A percentile compares a stretch with the other conserved stretches of the same genome.
phyloP scores from a whole-genome alignment of 2,113 vertebrate species.

The Seriola aureovittata region DNA sequence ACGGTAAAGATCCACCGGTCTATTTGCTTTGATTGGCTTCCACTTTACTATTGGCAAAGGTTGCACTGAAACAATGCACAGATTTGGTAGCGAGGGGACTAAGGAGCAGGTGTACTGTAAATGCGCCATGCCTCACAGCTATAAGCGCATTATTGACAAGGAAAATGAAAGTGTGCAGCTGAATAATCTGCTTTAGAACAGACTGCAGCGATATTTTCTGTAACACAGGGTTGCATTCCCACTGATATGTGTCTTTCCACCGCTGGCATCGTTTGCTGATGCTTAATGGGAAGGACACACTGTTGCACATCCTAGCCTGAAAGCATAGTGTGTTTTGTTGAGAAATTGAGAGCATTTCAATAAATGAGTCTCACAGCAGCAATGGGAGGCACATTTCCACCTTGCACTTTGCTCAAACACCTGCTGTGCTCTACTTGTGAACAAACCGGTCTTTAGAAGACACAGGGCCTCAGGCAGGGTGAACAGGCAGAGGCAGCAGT shows the following conservation, averaged over 20 bases:
- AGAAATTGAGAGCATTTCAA: conserved; percentile 72
- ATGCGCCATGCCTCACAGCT: conserved; percentile 45
- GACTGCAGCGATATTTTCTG: conserved; percentile 39
- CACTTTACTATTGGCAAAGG: conserved; percentile 85
- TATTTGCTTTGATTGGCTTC: conserved; percentile 90
- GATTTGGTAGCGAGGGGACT: conserved; percentile 54
- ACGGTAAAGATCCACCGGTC: conserved; percentile 88
- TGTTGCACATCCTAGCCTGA: conserved; percentile 53
- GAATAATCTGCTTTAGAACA: conserved; percentile 62
- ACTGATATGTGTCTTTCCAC: conserved; percentile 33
- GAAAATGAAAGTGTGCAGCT: conserved; percentile 72
- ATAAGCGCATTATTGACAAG: conserved; percentile 67
- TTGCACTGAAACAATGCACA: conserved; percentile 76
- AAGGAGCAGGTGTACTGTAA: conserved; percentile 57
- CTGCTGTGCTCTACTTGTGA: conserved; percentile 79
- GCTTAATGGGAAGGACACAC: conserved; percentile 56
- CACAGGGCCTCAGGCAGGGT: conserved; percentile 74
- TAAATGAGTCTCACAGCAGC: conserved; percentile 72
- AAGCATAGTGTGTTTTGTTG: conserved; percentile 49
- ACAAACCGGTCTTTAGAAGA: conserved; percentile 81
- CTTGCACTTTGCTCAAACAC: conserved; percentile 78
- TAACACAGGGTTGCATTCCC: conserved; percentile 28
- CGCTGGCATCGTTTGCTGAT: conserved; percentile 42
- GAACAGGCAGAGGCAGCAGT: conserved; percentile 71
- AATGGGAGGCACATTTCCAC: conserved; percentile 68